These are phyloP conservation scores for Melitaea athalia DNA, from an alignment of 2,888 invertebrate species.

Conservation along the genomic window DNA sequence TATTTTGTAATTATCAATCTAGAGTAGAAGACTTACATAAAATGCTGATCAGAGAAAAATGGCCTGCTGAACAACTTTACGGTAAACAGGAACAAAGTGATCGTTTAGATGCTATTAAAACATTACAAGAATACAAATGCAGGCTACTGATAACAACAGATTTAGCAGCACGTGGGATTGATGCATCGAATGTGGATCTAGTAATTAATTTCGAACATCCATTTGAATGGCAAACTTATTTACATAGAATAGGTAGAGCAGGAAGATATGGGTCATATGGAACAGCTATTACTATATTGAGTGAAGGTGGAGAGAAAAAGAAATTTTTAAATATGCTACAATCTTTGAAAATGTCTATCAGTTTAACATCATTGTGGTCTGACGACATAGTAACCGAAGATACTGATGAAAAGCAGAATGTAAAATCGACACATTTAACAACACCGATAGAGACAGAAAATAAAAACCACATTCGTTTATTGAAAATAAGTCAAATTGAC, in stretches of 20 bases:
- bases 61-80: constrained; percentile 89
- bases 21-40: constrained; percentile 91
- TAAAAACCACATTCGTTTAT: constrained; percentile 44
- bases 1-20: constrained; percentile 94
- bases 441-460: constrained; percentile 20
- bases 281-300: constrained; percentile 88
- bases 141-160: constrained; percentile 95
- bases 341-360: constrained; percentile 73
- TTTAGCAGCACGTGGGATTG: constrained; percentile 95
- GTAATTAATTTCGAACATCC: constrained; percentile 97
- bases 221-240: constrained; percentile 89
- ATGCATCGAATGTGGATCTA: constrained; percentile 95
- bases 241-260: constrained; percentile 97
- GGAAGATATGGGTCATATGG: constrained; percentile 96
- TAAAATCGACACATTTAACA: neutral
- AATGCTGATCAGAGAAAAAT: constrained; percentile 86
- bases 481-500: constrained; percentile 47
- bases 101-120: constrained; percentile 88
- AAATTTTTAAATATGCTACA: constrained; percentile 82
- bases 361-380: constrained; percentile 58
- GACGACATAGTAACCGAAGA: constrained; percentile 41
- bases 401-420: neutral
- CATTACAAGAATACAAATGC: constrained; percentile 90
- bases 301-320: constrained; percentile 84
- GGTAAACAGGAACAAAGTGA: constrained; percentile 90